phyloP scores from a whole-genome alignment of 2,797 vertebrate species.

The Crax fasciolata region DNA sequence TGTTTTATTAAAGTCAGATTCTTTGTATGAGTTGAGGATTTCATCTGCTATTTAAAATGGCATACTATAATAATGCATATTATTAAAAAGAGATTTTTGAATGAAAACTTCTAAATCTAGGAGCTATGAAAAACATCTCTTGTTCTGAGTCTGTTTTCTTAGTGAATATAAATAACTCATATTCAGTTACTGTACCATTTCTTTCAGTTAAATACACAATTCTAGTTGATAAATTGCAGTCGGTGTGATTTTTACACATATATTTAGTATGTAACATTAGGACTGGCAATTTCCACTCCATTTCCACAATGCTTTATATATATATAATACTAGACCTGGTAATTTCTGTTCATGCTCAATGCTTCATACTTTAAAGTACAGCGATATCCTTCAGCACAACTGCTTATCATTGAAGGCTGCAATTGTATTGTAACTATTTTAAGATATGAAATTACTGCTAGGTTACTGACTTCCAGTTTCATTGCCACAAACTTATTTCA shows the following conservation, averaged over 20 bases:
- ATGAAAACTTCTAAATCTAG: neutral
- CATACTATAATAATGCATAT: neutral
- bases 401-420: neutral
- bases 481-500: neutral
- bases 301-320: neutral
- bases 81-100: neutral
- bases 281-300: neutral
- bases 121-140: neutral
- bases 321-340: neutral
- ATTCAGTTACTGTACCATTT: neutral
- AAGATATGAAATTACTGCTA: neutral
- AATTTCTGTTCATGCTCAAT: neutral
- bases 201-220: neutral
- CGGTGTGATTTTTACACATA: neutral
- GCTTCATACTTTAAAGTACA: neutral
- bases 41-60: neutral
- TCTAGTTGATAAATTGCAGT: neutral
- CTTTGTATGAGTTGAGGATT: neutral
- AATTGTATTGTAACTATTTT: neutral
- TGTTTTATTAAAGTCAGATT: neutral
- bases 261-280: neutral
- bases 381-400: neutral
- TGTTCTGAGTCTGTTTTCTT: neutral
- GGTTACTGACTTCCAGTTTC: neutral
- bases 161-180: neutral